Evolutionary conservation across 2,888 invertebrate species (phyloP), one percentile per base, ranked within the genome.

Genomic region (Aleiodes alternator): DNA sequence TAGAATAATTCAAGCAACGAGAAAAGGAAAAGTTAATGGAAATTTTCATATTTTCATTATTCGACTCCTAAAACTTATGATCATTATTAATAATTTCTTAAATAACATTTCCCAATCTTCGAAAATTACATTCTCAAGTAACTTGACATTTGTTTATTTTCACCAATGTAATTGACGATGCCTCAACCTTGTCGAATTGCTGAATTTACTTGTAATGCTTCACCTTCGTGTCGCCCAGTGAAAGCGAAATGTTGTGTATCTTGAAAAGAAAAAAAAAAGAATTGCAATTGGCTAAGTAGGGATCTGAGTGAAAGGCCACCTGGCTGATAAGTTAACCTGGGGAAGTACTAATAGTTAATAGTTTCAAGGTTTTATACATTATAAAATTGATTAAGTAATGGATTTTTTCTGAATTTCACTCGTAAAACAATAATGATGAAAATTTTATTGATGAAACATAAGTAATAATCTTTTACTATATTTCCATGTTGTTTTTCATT

Each of bases 261-360:
- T 73, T 16, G 48, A 75, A 75, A 71, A 34, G 61, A 66, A 64
- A 56, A 75, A 75, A 71, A 31, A 69, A 66, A 64, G 66, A 31
- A 71, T 71, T 69, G 55, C 34, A 75, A 75, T 75, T 71, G 48
- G 12, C 38, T 34, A 34, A 51, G 50, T 68, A 53, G 50, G 55
- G 71, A 71, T 71, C 57, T 23, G 70, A 75, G 75, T 75, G 75
- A 75, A 75, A 75, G 75, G 75, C 48, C 71, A 23, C 57, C 53
- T 34, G 53, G 57, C 9, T 64, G 48, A n/a, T 31, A 64, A 56
- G 53, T 14, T 5, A 31, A 34, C 51, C 6, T 23, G 50, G 48
- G 34, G 51, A 59, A 70, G 55, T 11, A 23, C 29, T 51, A 51
- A n/a, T 23, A 31, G 29, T 66, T 66, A 34, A 71, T 70, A 43